These are phyloP conservation scores for Heliconius erato DNA, from an alignment of 2,888 invertebrate genomes.

Conservation along the genomic window DNA sequence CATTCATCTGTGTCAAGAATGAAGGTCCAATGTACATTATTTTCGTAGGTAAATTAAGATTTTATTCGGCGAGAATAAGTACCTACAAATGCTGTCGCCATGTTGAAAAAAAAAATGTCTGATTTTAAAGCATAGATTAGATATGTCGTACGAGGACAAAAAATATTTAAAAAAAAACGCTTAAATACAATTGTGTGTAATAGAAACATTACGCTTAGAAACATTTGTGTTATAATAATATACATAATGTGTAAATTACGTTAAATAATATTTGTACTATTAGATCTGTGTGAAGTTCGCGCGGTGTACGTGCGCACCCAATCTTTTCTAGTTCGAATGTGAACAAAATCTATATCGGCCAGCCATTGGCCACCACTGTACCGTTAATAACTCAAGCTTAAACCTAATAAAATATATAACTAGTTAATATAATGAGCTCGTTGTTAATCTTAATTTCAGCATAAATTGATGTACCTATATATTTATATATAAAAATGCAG, in stretches of 20 bases:
- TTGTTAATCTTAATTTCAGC: conserved; percentile 67
- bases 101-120: conserved; percentile 68
- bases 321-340: conserved; percentile 74
- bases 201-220: conserved; percentile 84
- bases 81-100: conserved; percentile 59
- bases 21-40: conserved; percentile 79
- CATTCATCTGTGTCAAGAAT: conserved; percentile 71
- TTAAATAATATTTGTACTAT: conserved; percentile 82
- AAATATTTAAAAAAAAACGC: conserved; percentile 70
- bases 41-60: conserved; percentile 79
- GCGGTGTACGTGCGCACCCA: conserved; percentile 61
- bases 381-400: conserved; percentile 61
- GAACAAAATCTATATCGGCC: conserved; percentile 50
- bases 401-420: conserved; percentile 64
- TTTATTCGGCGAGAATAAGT: conserved; percentile 66
- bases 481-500: conserved; percentile 47
- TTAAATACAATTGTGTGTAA: conserved; percentile 82
- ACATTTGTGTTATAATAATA: conserved; percentile 75
- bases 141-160: conserved; percentile 66
- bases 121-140: conserved; percentile 65
- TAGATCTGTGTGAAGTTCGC: conserved; percentile 79
- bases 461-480: conserved; percentile 57
- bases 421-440: conserved; percentile 66
- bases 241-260: conserved; percentile 79
- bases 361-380: conserved; percentile 59